Conservation (phyloP, 2,113 vertebrate species). For the Haplochromis burtoni region DNA sequence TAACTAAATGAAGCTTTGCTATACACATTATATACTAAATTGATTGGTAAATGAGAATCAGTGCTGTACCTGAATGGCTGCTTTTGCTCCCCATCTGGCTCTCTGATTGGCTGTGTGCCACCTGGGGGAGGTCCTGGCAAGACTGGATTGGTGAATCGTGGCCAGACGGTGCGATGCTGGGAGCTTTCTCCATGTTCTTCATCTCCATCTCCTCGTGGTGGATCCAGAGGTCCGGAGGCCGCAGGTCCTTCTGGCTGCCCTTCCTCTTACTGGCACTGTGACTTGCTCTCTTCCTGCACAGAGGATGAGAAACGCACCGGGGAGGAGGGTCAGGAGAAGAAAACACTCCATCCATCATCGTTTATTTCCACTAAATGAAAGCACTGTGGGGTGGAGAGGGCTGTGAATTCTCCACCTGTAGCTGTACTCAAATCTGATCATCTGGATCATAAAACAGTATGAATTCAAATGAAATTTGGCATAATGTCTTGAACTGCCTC, state of each 20-base stretch:
- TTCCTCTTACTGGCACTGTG: slow-evolving; percentile 85
- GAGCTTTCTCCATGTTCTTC: slow-evolving; percentile 90
- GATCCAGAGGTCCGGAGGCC: slow-evolving; percentile 94
- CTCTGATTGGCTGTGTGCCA: slow-evolving; percentile 89
- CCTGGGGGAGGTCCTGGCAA: slow-evolving; percentile 84
- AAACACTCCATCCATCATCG: not conserved
- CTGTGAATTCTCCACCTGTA: not conserved
- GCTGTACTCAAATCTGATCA: not conserved
- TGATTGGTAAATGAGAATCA: not conserved
- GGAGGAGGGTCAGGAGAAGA: not conserved
- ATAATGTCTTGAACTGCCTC: not conserved
- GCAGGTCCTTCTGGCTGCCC: slow-evolving; percentile 89
- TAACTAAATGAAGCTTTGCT: not conserved
- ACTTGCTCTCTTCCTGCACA: slow-evolving; percentile 77
- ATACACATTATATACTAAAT: not conserved
- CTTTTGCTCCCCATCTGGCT: slow-evolving; percentile 89
- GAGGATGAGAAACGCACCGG: not conserved
- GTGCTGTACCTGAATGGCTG: slow-evolving; percentile 80
- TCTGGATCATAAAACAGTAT: not conserved
- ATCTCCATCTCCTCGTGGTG: slow-evolving; percentile 97
- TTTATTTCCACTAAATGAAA: not conserved
- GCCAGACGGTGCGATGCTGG: slow-evolving; percentile 72
- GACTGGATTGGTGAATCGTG: slow-evolving; percentile 78
- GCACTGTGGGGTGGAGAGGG: not conserved
- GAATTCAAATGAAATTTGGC: not conserved